Evolutionary conservation across 2,797 vertebrate species (phyloP).

Genomic region (Aselliscus stoliczkanus): DNA sequence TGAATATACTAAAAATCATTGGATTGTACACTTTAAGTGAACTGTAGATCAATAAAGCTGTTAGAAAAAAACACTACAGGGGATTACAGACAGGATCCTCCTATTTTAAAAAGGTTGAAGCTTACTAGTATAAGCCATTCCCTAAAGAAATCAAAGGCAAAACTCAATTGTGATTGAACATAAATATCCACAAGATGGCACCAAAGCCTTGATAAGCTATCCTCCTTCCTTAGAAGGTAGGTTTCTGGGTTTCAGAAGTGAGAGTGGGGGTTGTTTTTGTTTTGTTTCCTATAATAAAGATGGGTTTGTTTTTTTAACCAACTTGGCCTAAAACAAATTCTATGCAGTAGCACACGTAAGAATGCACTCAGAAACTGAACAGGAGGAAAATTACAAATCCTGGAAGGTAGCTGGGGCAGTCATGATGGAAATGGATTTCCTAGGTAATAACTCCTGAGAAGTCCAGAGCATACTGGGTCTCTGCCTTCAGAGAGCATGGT

Average conservation of each 20-base stretch:
- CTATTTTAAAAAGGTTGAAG: background rate
- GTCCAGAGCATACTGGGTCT: background rate
- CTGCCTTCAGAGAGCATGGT: background rate
- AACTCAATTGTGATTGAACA: background rate
- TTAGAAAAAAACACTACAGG: background rate
- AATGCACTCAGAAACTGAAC: background rate
- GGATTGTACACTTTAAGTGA: background rate
- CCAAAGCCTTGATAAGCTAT: background rate
- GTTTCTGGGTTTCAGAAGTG: background rate
- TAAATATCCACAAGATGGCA: conserved; percentile 35
- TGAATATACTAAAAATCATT: background rate
- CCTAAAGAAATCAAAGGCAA: background rate
- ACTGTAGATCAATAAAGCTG: background rate
- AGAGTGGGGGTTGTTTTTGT: background rate
- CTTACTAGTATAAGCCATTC: background rate
- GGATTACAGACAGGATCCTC: background rate
- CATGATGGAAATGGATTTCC: background rate
- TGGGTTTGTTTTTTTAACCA: background rate
- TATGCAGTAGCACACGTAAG: background rate
- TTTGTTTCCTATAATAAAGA: background rate
- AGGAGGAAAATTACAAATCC: background rate
- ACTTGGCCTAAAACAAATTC: background rate
- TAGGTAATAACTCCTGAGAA: background rate
- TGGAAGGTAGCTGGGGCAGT: background rate
- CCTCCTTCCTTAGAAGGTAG: background rate